Conservation (phyloP, 2,113 vertebrate genomes). For the Datnioides undecimradiatus region DNA sequence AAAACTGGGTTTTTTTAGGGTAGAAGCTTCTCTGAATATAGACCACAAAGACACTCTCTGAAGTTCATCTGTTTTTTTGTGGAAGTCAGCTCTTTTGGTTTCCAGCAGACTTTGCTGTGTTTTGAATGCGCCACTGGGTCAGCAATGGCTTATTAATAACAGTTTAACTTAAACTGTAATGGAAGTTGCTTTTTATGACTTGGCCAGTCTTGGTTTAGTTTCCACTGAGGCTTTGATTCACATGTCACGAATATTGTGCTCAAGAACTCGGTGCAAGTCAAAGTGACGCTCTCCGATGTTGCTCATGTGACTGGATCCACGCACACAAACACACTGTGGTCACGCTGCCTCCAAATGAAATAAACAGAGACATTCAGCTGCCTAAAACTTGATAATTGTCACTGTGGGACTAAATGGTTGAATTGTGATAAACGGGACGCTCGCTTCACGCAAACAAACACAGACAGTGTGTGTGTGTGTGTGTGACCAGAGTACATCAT, state of each 20-base stretch:
- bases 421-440: background rate
- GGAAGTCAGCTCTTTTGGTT: background rate
- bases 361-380: background rate
- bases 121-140: background rate
- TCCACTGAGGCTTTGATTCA: background rate
- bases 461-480: background rate
- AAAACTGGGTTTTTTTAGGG: background rate
- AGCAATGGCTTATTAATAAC: background rate
- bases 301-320: slow-evolving; percentile 6
- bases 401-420: background rate
- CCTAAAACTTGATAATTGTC: background rate
- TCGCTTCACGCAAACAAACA: background rate
- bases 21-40: background rate
- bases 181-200: background rate
- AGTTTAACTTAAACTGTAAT: background rate
- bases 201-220: background rate
- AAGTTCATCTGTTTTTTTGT: background rate
- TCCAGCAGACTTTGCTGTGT: background rate
- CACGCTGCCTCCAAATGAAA: background rate
- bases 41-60: background rate
- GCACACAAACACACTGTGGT: background rate
- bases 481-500: slow-evolving; percentile 23
- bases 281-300: background rate
- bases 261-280: background rate
- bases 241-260: background rate